A percentile compares a stretch with the other conserved stretches of the same genome.
Evolutionary conservation across 2,888 invertebrate species (phyloP).

Genomic region (Camptogramma bilineatum): DNA sequence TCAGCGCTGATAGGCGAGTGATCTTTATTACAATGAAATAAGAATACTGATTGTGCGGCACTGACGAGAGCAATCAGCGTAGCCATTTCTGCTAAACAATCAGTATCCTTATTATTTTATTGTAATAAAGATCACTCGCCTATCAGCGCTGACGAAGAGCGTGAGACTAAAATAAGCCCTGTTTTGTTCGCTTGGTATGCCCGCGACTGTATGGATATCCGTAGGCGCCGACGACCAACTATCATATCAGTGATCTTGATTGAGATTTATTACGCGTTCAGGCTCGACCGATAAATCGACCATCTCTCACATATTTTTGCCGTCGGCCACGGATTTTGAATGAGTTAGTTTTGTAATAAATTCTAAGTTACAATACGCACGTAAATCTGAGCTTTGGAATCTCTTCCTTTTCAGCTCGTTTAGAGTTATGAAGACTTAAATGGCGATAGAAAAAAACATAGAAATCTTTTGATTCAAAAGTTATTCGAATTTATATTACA

Average conservation of each 20-base stretch:
- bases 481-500: not conserved
- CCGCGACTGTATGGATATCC: constrained; percentile 46
- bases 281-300: constrained; percentile 53
- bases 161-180: not conserved
- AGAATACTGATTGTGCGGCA: too few species aligned
- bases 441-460: not conserved
- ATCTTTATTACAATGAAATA: too few species aligned
- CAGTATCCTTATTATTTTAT: too few species aligned
- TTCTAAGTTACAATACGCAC: constrained; percentile 21
- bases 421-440: not conserved
- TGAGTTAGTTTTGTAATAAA: constrained; percentile 24
- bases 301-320: constrained; percentile 28
- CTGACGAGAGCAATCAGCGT: too few species aligned
- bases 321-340: constrained; percentile 23
- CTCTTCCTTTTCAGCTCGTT: constrained; percentile 3
- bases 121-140: too few species aligned
- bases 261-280: constrained; percentile 80
- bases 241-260: constrained; percentile 79
- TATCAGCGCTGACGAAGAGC: too few species aligned
- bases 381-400: constrained; percentile 14
- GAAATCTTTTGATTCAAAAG: not conserved
- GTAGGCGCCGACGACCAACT: constrained; percentile 57
- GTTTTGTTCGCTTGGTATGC: constrained; percentile 31
- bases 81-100: too few species aligned
- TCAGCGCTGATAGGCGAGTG: too few species aligned